A percentile compares a stretch with the other conserved stretches of the same genome.
These are phyloP conservation scores for Ferrisia virgata DNA, from an alignment of 2,888 invertebrate genomes.

Conservation along the genomic window DNA sequence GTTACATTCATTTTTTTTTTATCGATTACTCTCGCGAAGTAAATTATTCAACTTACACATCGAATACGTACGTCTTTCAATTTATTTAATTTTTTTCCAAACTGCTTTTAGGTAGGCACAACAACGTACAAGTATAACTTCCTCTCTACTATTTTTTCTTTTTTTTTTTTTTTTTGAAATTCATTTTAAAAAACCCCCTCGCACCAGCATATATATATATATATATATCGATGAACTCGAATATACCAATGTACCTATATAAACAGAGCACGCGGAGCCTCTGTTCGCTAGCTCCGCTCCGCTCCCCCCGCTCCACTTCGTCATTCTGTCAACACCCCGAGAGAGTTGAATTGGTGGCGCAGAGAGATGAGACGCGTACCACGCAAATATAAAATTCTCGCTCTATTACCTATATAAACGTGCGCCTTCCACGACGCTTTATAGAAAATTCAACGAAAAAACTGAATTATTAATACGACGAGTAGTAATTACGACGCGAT, in stretches of 20 bases:
- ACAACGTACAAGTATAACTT: too few relatives aligned
- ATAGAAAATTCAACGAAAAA: constrained; percentile 22
- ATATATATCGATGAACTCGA: neutral
- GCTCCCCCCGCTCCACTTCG: too few relatives aligned
- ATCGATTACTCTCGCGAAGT: too few relatives aligned
- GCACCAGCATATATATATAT: neutral
- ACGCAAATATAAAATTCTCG: neutral
- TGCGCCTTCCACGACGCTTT: constrained; percentile 10
- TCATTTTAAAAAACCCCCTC: too few relatives aligned
- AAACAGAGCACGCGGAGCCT: too few relatives aligned
- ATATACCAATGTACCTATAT: too few relatives aligned
- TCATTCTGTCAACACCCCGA: neutral
- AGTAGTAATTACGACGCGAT: constrained; percentile 23
- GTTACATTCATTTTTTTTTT: too few relatives aligned
- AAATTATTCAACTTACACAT: too few relatives aligned
- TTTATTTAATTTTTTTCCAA: too few relatives aligned
- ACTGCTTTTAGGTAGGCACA: too few relatives aligned
- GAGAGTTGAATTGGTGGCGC: neutral
- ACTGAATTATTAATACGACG: constrained; percentile 18
- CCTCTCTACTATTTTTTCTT: neutral
- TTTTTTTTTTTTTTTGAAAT: neutral
- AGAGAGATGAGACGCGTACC: neutral
- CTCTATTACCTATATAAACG: neutral
- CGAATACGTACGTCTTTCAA: too few relatives aligned
- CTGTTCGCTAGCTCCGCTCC: too few relatives aligned